Evolutionary conservation across 1,140 invertebrate genomes (phyloP).

Genomic region (Pseudomyrmex concolor): DNA sequence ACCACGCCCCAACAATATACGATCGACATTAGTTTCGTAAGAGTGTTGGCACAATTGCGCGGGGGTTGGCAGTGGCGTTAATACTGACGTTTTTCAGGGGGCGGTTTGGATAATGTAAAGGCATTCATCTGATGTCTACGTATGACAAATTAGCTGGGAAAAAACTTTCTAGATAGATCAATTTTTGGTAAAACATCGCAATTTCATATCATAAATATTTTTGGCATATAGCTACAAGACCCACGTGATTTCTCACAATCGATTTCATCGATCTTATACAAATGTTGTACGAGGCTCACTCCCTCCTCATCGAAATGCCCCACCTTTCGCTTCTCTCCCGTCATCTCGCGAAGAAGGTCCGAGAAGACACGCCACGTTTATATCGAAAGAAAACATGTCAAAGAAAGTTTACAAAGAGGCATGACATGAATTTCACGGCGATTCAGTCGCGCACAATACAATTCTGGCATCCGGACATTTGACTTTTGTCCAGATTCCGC

Average conservation of each 20-base stretch:
- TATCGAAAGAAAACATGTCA: constrained; percentile 73
- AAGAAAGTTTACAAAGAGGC: constrained; percentile 79
- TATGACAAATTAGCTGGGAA: constrained; percentile 74
- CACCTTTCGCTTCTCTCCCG: constrained; percentile 68
- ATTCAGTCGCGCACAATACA: constrained; percentile 75
- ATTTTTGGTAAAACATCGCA: constrained; percentile 42
- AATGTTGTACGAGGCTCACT: constrained; percentile 41
- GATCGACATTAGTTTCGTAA: constrained; percentile 74
- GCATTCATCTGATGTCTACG: constrained; percentile 68
- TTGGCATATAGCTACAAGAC: constrained; percentile 8
- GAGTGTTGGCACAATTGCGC: constrained; percentile 73
- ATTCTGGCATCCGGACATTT: constrained; percentile 79
- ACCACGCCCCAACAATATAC: constrained; percentile 76
- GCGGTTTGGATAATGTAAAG: constrained; percentile 61
- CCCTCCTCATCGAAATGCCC: constrained; percentile 74
- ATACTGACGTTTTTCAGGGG: constrained; percentile 72
- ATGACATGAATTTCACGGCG: constrained; percentile 84
- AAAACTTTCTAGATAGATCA: constrained; percentile 68
- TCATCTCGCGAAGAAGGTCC: constrained; percentile 45
- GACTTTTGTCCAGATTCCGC: constrained; percentile 80
- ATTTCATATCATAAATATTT: constrained; percentile 48
- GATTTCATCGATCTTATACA: constrained; percentile 74
- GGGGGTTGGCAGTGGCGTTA: constrained; percentile 74
- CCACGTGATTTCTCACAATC: constrained; percentile 78
- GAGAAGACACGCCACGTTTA: constrained; percentile 48